Evolutionary conservation across 1,140 invertebrate genomes (phyloP).

Genomic region (Scaptodrosophila lebanonensis): DNA sequence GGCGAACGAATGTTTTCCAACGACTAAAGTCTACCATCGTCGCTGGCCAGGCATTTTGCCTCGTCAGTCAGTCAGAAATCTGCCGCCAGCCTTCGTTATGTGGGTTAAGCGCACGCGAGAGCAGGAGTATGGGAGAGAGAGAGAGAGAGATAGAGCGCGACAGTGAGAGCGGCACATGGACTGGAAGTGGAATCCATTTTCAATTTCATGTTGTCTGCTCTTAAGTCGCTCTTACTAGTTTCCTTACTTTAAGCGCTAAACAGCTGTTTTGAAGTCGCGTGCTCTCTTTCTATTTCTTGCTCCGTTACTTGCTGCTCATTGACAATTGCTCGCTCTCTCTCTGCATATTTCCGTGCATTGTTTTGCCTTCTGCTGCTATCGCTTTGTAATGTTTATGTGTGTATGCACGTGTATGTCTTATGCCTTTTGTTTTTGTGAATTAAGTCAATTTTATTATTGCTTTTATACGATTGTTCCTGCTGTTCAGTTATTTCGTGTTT

Average conservation of each 20-base stretch:
- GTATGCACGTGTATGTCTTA: too few relatives aligned
- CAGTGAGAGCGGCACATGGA: not conserved
- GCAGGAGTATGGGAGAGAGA: not conserved
- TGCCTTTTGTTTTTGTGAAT: too few relatives aligned
- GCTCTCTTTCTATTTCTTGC: too few relatives aligned
- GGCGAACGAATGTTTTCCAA: constrained; percentile 72
- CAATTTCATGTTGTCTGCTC: too few relatives aligned
- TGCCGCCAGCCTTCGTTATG: constrained; percentile 13
- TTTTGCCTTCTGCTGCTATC: too few relatives aligned
- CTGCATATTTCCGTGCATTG: too few relatives aligned
- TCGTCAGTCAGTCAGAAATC: too few relatives aligned
- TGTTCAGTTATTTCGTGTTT: constrained; percentile 20
- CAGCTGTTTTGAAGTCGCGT: too few relatives aligned
- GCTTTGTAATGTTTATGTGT: too few relatives aligned
- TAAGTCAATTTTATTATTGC: constrained; percentile 40
- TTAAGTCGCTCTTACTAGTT: constrained; percentile 18
- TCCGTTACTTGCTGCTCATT: too few relatives aligned
- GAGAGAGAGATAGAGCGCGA: not conserved
- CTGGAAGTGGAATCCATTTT: constrained; percentile 64
- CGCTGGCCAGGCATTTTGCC: constrained; percentile 28
- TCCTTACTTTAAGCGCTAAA: constrained; percentile 4
- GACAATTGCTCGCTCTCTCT: too few relatives aligned
- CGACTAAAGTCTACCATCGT: constrained; percentile 53
- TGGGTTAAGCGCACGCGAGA: constrained; percentile 47
- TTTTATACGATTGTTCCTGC: not conserved